Evolutionary conservation across 2,113 vertebrate species (phyloP).

Genomic region (Candoia aspera): DNA sequence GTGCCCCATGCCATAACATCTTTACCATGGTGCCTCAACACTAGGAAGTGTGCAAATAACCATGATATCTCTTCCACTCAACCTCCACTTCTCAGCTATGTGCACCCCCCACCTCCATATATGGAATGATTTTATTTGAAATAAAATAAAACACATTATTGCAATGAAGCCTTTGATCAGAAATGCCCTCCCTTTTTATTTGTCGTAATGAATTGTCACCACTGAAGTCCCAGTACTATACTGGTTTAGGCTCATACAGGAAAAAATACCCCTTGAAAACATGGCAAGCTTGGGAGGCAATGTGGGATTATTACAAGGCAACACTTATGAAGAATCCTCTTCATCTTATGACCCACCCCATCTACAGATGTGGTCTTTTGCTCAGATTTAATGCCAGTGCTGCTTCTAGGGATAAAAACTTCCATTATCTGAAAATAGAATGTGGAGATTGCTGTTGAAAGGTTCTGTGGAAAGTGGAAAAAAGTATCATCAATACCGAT

Average conservation of each 20-base stretch:
- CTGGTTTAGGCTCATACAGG: not conserved
- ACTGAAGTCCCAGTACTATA: not conserved
- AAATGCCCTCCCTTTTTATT: not conserved
- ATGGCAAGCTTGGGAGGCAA: not conserved
- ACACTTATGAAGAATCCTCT: not conserved
- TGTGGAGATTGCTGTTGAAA: no score
- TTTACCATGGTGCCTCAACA: not conserved
- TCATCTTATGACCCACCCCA: not conserved
- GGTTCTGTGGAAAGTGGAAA: no score
- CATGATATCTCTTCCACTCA: not conserved
- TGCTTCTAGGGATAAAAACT: no score
- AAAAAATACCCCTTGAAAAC: not conserved
- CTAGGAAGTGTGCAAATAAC: not conserved
- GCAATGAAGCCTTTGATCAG: not conserved
- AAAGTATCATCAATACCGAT: no score
- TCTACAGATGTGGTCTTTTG: not conserved
- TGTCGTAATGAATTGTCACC: not conserved
- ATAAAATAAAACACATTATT: not conserved
- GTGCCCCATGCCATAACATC: not conserved
- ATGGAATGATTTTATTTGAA: not conserved
- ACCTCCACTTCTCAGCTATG: not conserved
- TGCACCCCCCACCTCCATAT: not conserved
- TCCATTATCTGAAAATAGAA: no score
- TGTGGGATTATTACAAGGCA: not conserved
- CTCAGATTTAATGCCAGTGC: no score